These are phyloP conservation scores for Xestia sexstrigata DNA, from an alignment of 2,888 invertebrate genomes.

Conservation along the genomic window DNA sequence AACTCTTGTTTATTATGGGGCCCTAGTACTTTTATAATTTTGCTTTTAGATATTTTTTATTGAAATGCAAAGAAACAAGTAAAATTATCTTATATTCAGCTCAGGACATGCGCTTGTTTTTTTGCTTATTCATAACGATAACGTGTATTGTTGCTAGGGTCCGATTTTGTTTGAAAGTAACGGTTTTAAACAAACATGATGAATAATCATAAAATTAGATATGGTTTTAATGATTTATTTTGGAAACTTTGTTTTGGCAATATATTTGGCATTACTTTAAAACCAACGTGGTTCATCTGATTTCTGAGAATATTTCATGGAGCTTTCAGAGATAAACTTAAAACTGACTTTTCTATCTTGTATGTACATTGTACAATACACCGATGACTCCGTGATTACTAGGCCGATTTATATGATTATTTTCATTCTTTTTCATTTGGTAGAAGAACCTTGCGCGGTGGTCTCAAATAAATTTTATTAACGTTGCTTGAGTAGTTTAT, in stretches of 20 bases:
- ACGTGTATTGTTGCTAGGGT: background rate
- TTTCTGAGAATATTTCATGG: background rate
- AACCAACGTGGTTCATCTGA: background rate
- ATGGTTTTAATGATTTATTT: background rate
- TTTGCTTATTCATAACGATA: background rate
- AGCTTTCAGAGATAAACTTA: background rate
- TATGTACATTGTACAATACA: background rate
- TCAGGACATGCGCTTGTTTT: background rate
- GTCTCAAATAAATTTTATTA: background rate
- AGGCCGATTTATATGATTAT: background rate
- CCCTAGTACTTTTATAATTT: slow-evolving; percentile 53
- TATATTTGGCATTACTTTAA: background rate
- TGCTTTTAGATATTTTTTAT: background rate
- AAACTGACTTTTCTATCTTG: background rate
- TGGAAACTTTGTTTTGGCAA: background rate
- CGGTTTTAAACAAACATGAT: slow-evolving; percentile 1
- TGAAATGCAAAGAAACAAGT: background rate
- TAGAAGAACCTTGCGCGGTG: background rate
- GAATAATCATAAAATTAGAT: background rate
- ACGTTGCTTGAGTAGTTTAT: background rate
- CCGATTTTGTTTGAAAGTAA: slow-evolving; percentile 1
- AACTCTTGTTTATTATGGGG: slow-evolving; percentile 56
- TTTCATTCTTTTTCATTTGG: background rate
- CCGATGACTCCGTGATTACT: background rate
- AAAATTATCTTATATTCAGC: background rate